Evolutionary conservation across 1,140 invertebrate species (phyloP).

Genomic region (Limonius californicus): DNA sequence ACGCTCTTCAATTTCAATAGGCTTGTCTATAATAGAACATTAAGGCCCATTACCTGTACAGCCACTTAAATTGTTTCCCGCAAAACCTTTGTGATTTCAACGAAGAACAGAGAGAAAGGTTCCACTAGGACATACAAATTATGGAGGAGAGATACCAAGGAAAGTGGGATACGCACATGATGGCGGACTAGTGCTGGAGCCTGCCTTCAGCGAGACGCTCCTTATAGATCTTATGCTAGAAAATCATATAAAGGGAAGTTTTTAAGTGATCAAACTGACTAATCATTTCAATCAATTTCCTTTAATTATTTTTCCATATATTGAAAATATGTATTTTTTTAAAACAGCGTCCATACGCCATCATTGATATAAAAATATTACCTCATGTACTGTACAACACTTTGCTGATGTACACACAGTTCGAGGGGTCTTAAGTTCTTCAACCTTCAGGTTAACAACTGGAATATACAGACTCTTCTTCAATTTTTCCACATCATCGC

Average conservation of each 20-base stretch:
- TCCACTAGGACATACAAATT: neutral
- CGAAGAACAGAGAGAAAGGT: neutral
- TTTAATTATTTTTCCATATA: too few species aligned
- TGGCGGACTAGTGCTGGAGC: neutral
- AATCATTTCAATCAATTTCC: too few species aligned
- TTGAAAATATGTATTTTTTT: too few species aligned
- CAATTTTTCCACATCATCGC: slow-evolving; percentile 33
- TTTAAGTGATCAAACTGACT: too few species aligned
- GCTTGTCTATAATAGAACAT: neutral
- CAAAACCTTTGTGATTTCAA: too few species aligned
- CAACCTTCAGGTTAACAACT: slow-evolving; percentile 33
- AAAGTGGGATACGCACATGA: neutral
- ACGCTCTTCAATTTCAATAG: neutral
- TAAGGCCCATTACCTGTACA: neutral
- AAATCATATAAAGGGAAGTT: too few species aligned
- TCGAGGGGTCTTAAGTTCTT: slow-evolving; percentile 32
- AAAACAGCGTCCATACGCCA: too few species aligned
- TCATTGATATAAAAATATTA: slow-evolving; percentile 17
- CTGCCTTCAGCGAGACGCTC: neutral
- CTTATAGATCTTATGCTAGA: too few species aligned
- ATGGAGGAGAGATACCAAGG: neutral
- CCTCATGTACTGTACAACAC: slow-evolving; percentile 33
- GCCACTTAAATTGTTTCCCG: too few species aligned
- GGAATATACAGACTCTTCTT: slow-evolving; percentile 38
- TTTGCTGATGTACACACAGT: slow-evolving; percentile 38